Percentiles rank a stretch among this genome's conserved stretches.
These are phyloP conservation scores for Suricata suricatta DNA, from an alignment of 2,113 vertebrate species.

Conservation along the genomic window DNA sequence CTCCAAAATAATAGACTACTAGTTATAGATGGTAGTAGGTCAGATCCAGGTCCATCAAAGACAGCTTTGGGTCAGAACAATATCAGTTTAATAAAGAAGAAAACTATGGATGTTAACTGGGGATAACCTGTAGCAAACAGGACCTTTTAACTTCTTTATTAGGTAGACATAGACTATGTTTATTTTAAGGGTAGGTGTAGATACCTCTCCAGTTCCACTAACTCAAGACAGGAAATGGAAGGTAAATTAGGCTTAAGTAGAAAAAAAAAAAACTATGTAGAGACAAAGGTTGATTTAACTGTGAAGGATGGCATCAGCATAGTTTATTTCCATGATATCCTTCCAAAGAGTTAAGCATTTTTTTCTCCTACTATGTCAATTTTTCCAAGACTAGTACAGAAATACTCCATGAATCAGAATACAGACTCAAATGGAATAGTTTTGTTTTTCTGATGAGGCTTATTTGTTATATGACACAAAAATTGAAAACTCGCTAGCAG, in stretches of 20 bases:
- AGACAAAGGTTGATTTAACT: neutral
- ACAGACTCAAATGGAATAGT: slow-evolving; percentile 15
- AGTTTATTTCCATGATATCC: slow-evolving; percentile 60
- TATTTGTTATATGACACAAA: slow-evolving; percentile 27
- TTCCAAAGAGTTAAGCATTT: slow-evolving; percentile 61
- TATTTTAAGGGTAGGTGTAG: neutral
- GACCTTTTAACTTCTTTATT: neutral
- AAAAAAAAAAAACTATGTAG: neutral
- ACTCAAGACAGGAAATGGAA: neutral
- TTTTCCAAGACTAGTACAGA: slow-evolving; percentile 57
- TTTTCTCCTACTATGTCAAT: slow-evolving; percentile 61
- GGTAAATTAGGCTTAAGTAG: neutral
- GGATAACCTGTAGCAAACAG: neutral
- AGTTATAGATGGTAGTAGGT: neutral
- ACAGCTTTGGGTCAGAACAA: neutral
- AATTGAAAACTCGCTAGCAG: slow-evolving; percentile 28
- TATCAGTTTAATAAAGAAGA: neutral
- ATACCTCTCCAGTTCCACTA: neutral
- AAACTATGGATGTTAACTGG: neutral
- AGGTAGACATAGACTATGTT: neutral
- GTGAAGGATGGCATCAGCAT: slow-evolving; percentile 11
- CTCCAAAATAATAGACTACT: neutral
- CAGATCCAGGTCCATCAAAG: neutral
- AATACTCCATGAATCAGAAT: slow-evolving; percentile 54
- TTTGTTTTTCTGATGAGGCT: slow-evolving; percentile 41